A percentile compares a stretch with the other conserved stretches of the same genome.
These are phyloP conservation scores for Sarotherodon lohbergeri DNA, from an alignment of 2,113 vertebrate species.

Conservation along the genomic window DNA sequence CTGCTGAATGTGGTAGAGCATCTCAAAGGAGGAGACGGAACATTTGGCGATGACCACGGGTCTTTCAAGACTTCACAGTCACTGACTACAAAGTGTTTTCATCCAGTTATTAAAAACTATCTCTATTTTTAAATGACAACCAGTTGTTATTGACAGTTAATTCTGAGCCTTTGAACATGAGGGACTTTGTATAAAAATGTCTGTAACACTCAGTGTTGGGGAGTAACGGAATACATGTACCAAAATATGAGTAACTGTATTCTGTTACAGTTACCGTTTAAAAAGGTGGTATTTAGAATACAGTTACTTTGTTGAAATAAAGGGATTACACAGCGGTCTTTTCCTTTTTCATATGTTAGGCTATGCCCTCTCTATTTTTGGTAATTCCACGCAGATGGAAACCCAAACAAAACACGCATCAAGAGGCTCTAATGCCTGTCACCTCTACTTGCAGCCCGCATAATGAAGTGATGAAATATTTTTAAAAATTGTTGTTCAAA, in stretches of 20 bases:
- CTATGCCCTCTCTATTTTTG: fast-evolving
- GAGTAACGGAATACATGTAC: background rate
- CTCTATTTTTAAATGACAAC: background rate
- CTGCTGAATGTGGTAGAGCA: background rate
- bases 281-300: background rate
- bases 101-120: background rate
- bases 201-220: background rate
- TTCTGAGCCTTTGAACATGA: background rate
- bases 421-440: too few relatives aligned
- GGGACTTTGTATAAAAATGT: background rate
- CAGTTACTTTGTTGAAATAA: background rate
- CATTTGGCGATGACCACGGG: fast-evolving
- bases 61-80: background rate
- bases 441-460: too few relatives aligned
- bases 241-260: background rate
- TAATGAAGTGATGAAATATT: too few relatives aligned
- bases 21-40: fast-evolving
- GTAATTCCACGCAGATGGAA: background rate
- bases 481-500: fast-evolving
- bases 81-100: background rate
- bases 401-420: background rate
- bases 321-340: fast-evolving
- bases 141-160: background rate
- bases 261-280: background rate
- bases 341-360: background rate